Evolutionary conservation across 2,797 vertebrate genomes (phyloP).

Genomic region (Xiphophorus birchmanni): DNA sequence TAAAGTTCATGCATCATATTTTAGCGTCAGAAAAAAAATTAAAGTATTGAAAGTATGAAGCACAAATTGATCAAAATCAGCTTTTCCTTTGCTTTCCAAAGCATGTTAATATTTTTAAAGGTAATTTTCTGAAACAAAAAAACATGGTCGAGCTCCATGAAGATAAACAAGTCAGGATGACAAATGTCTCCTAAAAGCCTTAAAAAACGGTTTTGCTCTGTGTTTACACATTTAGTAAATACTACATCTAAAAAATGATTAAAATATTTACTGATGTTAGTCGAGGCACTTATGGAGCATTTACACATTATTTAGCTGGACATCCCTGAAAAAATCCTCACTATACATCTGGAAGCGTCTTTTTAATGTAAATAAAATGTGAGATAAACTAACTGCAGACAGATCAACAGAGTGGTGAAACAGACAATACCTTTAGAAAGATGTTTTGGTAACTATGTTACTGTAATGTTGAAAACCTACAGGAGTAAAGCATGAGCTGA

Average conservation of each 20-base stretch:
- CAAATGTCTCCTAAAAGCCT: neutral
- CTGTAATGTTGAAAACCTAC: neutral
- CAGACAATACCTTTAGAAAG: neutral
- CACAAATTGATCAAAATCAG: neutral
- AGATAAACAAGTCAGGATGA: neutral
- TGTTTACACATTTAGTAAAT: neutral
- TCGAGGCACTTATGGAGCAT: neutral
- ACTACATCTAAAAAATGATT: neutral
- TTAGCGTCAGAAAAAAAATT: neutral
- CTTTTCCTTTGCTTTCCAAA: neutral
- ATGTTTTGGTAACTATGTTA: neutral
- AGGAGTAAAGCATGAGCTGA: neutral
- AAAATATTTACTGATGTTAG: neutral
- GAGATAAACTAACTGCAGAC: neutral
- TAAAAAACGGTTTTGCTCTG: neutral
- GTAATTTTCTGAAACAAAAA: neutral
- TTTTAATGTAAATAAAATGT: neutral
- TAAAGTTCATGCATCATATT: neutral
- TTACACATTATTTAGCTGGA: neutral
- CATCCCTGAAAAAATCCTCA: neutral
- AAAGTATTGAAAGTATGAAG: neutral
- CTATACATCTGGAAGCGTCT: no score
- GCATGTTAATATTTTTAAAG: neutral
- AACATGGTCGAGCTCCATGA: neutral
- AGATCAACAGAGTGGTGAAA: neutral